These are phyloP conservation scores for Torymus auratus DNA, from an alignment of 2,888 invertebrate species.

Conservation along the genomic window DNA sequence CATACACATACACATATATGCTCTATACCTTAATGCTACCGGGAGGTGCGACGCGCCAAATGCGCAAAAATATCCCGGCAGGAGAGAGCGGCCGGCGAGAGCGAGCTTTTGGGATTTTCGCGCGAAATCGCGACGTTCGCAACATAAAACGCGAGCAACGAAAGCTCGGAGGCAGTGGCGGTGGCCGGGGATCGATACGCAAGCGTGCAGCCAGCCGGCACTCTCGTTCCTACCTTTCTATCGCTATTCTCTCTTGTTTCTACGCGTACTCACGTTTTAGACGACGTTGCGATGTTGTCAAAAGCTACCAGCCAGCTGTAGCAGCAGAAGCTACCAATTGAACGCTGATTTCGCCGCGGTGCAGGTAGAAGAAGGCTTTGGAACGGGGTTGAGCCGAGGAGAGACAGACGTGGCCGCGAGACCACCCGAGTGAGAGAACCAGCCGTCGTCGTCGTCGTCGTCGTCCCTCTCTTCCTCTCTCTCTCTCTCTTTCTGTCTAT, in stretches of 20 bases:
- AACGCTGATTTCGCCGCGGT: too few species aligned
- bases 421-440: conserved; percentile 22
- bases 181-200: conserved; percentile 46
- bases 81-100: too few species aligned
- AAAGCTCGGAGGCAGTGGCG: too few species aligned
- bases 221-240: not conserved
- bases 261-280: conserved; percentile 2
- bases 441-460: not conserved
- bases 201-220: not conserved
- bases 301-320: too few species aligned
- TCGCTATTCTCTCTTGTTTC: not conserved
- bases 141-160: too few species aligned
- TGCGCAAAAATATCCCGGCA: conserved; percentile 32
- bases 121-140: conserved; percentile 5
- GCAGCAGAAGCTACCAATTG: too few species aligned
- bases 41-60: conserved; percentile 18
- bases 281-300: not conserved
- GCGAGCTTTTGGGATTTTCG: not conserved
- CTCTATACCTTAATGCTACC: too few species aligned
- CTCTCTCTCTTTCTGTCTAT: conserved; percentile 13
- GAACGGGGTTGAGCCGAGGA: conserved; percentile 19
- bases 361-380: too few species aligned
- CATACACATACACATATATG: not conserved
- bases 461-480: not conserved
- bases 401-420: conserved; percentile 34